phyloP scores from a whole-genome alignment of 2,113 vertebrate genomes.

The Conger conger region DNA sequence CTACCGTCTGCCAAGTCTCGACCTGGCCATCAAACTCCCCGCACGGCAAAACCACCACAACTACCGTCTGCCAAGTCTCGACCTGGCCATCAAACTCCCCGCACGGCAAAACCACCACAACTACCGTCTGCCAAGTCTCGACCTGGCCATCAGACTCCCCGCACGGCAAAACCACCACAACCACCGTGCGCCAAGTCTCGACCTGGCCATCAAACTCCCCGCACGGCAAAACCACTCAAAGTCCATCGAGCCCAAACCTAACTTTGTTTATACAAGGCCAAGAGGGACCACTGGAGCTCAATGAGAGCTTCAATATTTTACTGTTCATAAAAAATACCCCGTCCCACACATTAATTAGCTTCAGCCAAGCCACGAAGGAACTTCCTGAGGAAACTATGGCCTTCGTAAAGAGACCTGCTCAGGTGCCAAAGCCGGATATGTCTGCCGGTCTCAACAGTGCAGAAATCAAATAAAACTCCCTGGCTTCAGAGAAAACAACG shows the following conservation, averaged over 20 bases:
- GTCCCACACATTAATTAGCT: neutral
- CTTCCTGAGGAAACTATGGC: neutral
- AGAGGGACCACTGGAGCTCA: no score
- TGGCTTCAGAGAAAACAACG: neutral
- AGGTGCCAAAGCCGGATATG: neutral
- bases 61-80: neutral
- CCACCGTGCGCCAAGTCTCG: neutral
- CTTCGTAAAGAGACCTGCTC: neutral
- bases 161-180: no score
- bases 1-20: neutral
- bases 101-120: no score
- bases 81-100: neutral
- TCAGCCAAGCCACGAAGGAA: neutral
- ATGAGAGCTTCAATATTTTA: no score
- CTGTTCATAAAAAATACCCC: slow-evolving; percentile 47
- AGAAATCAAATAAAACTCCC: neutral
- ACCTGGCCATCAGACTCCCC: neutral
- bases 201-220: neutral
- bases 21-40: neutral
- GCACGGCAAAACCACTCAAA: no score
- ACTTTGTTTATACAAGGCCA: no score
- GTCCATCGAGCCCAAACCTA: no score
- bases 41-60: no score
- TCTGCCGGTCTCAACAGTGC: neutral
- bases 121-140: neutral